Evolutionary conservation across 2,797 vertebrate species (phyloP).

Genomic region (Hylomyscus alleni): DNA sequence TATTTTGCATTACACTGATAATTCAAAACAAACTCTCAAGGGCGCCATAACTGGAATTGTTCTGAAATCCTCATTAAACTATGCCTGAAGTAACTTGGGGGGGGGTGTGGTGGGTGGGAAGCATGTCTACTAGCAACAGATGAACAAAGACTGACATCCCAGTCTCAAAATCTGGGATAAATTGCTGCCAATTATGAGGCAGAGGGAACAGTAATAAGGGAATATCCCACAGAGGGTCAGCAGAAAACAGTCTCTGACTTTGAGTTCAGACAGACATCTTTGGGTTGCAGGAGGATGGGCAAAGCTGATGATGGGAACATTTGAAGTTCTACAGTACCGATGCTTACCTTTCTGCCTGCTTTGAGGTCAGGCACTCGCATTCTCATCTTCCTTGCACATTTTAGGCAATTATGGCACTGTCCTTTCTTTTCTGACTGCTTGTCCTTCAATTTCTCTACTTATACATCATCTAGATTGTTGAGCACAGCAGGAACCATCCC

Average conservation of each 20-base stretch:
- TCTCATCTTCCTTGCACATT: neutral
- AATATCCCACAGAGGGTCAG: constrained; percentile 14
- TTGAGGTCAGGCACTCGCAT: neutral
- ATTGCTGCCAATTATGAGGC: constrained; percentile 69
- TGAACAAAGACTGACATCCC: neutral
- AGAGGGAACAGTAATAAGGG: constrained; percentile 37
- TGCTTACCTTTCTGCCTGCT: neutral
- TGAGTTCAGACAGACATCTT: constrained; percentile 47
- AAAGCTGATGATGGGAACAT: constrained; percentile 22
- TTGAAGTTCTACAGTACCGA: neutral
- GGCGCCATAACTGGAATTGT: neutral
- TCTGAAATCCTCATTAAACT: constrained; percentile 76
- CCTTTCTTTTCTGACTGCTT: neutral
- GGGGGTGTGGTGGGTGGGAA: too few species aligned
- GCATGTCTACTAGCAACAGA: constrained; percentile 33
- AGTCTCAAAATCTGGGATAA: constrained; percentile 48
- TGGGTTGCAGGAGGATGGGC: neutral
- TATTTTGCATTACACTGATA: constrained; percentile 61
- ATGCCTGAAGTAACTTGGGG: constrained; percentile 67
- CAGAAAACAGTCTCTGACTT: constrained; percentile 41
- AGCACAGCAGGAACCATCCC: neutral
- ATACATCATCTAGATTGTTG: neutral
- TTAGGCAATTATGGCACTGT: neutral
- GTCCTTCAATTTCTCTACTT: neutral
- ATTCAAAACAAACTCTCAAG: constrained; percentile 61